Evolutionary conservation across 53 echinoderm and acorn worm genomes (phyloP).

Genomic region (Apostichopus leukothele): DNA sequence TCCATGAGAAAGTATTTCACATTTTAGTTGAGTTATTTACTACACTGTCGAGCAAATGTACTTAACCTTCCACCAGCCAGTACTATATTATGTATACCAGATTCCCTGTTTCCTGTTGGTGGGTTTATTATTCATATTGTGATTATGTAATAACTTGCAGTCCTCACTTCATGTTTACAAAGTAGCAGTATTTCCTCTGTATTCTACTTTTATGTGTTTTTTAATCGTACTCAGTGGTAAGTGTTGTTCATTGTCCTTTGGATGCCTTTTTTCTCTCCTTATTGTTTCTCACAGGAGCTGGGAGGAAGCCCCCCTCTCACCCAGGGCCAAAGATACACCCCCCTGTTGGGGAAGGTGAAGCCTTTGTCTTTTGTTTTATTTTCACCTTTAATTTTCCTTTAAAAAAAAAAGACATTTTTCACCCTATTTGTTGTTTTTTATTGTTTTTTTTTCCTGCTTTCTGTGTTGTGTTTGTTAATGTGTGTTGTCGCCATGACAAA

Average conservation of each 20-base stretch:
- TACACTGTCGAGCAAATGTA: too few relatives aligned
- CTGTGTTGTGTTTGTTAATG: background rate
- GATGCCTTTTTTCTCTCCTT: conserved; percentile 49
- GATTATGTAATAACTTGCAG: background rate
- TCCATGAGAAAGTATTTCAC: too few relatives aligned
- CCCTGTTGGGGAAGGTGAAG: conserved; percentile 89
- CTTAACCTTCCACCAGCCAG: too few relatives aligned
- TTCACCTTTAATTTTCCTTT: conserved; percentile 2
- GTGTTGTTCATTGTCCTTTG: conserved; percentile 42
- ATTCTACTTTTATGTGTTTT: background rate
- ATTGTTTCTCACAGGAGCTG: conserved; percentile 59
- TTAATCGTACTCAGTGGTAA: conserved; percentile 18
- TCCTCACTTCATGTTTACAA: background rate
- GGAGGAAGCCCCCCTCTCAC: conserved; percentile 85
- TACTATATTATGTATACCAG: too few relatives aligned
- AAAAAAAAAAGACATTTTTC: background rate
- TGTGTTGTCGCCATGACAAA: background rate
- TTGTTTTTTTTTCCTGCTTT: background rate
- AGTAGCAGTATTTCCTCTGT: background rate
- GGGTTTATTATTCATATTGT: background rate
- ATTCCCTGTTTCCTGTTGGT: background rate
- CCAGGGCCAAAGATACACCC: conserved; percentile 80
- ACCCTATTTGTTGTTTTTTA: background rate
- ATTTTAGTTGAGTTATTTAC: too few relatives aligned
- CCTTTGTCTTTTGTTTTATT: conserved; percentile 38